Evolutionary conservation across 2,113 vertebrate genomes (phyloP), one percentile per base, ranked within the genome.

Genomic region (Tiliqua scincoides): DNA sequence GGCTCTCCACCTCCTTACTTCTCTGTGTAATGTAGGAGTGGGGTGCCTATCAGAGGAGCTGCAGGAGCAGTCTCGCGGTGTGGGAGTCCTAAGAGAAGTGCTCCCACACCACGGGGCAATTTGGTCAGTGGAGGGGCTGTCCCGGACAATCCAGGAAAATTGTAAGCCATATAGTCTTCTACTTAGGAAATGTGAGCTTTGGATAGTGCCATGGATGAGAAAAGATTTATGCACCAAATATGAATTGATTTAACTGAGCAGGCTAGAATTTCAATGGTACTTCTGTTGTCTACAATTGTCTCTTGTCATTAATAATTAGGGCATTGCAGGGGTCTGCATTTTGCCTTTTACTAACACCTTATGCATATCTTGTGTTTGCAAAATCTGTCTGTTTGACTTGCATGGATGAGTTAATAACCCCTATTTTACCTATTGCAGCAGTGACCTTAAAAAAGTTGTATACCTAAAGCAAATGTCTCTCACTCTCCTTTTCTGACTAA

Each of bases 71-170:
- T 80, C 88, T 85, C 18, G 0, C 0, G 3, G 90, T 91, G 82
- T 63, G 92, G 90, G 90, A 84, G 87, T 88, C 89, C 93, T 80
- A 91, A 82, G 77, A 48, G 57, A 4, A 27, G 75, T 12, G 76
- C 81, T 94, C 89, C 88, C 87, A 8, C 89, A 32, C 89, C 88
- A 21, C 25, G 59, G 89, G 92, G 85, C 85, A 43, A 20, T 61
- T 76, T 78, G 93, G 88, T 88, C 89, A 61, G 83, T 92, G 86
- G 30, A 73, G 88, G 87, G 67, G 78, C 91, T 90, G 83, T 63
- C 91, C 91, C 89, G 87, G 88, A 43, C 89, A 92, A 93, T 71
- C 91, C 87, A 87, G 91, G 91, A 93, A 92, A 89, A 89, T 92
- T 95, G 93, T 95, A 95, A 95, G 92, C 93, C 88, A 35, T 84